Base-by-base conservation (phyloP, 2,888 invertebrate species). In the Alcis repandata region DNA sequence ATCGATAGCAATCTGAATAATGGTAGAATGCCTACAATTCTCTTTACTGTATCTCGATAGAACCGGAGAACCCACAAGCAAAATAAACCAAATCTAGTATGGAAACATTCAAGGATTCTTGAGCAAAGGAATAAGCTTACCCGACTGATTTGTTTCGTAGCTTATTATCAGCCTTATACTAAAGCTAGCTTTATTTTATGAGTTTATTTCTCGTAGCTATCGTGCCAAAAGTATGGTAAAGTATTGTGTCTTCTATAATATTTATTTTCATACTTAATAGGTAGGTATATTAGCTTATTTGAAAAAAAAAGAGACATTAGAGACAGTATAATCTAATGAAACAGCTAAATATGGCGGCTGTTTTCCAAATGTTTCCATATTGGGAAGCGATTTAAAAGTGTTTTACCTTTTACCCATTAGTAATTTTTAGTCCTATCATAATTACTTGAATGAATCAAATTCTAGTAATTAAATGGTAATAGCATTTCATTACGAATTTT, bases 1-100 rank as follows among this genome's bases (percentile, higher is more conserved):
- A 45, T 38, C 45, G 52, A 52, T 59, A 52, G 52, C 15, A 22
- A 59, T 59, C 45, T 36, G 15, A 36, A 59, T 59, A 59, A 51
- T 33, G 48, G 51, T 27, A 17, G 40, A 48, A 58, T 49, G 38
- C 45, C 38, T 58, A 40, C 22, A 27, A 58, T 33, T 32, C 22
- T 32, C 32, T 48, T 48, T 48, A 48, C 15, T 10, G 11, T 22
- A 22, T 46, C 9, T 19, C 19, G 20, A 45, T 45, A 45, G 45
- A 45, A 45, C 13, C 19, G 0, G 2, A 19, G 27, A n/a, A 15
- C 27, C n/a, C 22, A 46, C 20, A 8, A 38, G 49, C 58, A 40
- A 49, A 46, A 20, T 36, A 36, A 57, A 46, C n/a, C 22, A 9
- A 40, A 33, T 48, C 32, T 27, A 1, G 32, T 27, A 19, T 9